Evolutionary conservation across 2,888 invertebrate genomes (phyloP).

Genomic region (Cephus sareptanus): DNA sequence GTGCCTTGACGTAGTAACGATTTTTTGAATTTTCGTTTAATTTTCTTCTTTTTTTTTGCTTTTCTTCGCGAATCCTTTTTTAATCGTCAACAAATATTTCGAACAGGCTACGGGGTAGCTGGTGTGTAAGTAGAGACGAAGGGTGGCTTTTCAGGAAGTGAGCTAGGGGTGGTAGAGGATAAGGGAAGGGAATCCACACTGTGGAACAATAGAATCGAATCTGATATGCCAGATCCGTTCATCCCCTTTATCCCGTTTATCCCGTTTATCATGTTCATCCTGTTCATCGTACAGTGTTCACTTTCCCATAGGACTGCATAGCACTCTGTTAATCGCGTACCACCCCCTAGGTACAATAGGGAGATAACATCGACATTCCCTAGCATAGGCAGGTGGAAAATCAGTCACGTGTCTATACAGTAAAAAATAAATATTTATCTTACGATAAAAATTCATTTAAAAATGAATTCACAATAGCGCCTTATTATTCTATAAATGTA

Average conservation of each 20-base stretch:
- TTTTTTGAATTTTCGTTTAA: background rate
- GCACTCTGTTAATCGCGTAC: background rate
- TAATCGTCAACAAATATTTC: background rate
- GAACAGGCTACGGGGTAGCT: background rate
- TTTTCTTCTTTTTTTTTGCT: background rate
- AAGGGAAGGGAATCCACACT: background rate
- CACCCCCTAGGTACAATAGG: background rate
- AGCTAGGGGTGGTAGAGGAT: background rate
- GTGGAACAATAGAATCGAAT: background rate
- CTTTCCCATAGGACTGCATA: background rate
- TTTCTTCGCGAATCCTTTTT: background rate
- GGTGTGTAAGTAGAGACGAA: background rate
- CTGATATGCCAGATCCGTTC: background rate
- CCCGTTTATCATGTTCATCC: background rate
- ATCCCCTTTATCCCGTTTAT: background rate
- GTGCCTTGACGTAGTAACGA: background rate
- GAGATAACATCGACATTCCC: background rate
- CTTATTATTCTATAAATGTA: background rate
- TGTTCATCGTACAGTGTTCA: background rate
- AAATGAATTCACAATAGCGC: background rate
- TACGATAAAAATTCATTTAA: background rate
- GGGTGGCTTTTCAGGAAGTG: background rate
- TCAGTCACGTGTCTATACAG: background rate
- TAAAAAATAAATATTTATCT: background rate
- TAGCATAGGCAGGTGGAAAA: background rate